Evolutionary conservation across 1,140 invertebrate genomes (phyloP).

Genomic region (Hylaeus volcanicus): DNA sequence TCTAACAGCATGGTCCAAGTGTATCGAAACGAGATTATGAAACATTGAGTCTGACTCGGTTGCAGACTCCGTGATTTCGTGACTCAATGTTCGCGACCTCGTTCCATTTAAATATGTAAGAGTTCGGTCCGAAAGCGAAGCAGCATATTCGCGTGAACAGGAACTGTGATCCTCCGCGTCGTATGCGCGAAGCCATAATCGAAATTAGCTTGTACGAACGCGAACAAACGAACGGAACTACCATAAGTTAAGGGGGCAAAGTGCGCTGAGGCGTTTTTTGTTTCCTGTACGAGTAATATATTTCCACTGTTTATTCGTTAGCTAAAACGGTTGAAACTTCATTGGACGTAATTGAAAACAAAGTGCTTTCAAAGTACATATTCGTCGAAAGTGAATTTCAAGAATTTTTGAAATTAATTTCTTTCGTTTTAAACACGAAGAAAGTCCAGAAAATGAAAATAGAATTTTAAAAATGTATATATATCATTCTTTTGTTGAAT

Average conservation of each 20-base stretch:
- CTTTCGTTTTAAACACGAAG: too few relatives aligned
- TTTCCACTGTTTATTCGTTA: not conserved
- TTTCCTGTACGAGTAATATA: not conserved
- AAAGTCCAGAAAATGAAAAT: too few relatives aligned
- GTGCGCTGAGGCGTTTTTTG: not conserved
- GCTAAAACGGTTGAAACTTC: not conserved
- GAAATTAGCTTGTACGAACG: not conserved
- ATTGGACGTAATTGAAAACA: not conserved
- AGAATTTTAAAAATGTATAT: too few relatives aligned
- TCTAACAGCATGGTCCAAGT: slow-evolving; percentile 12
- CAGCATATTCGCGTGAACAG: slow-evolving; percentile 7
- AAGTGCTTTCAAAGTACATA: too few relatives aligned
- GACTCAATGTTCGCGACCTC: not conserved
- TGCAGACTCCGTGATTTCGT: not conserved
- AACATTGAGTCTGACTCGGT: not conserved
- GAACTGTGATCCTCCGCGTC: slow-evolving; percentile 41
- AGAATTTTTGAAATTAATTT: too few relatives aligned
- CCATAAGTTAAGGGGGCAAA: not conserved
- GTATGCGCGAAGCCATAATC: not conserved
- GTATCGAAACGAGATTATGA: not conserved
- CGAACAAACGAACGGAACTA: not conserved
- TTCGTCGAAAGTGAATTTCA: too few relatives aligned
- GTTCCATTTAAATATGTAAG: slow-evolving; percentile 2
- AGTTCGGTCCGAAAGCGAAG: slow-evolving; percentile 6
- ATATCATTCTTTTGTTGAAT: too few relatives aligned